Base-by-base conservation (phyloP, 2,797 vertebrate genomes). In the Coreius guichenoti region DNA sequence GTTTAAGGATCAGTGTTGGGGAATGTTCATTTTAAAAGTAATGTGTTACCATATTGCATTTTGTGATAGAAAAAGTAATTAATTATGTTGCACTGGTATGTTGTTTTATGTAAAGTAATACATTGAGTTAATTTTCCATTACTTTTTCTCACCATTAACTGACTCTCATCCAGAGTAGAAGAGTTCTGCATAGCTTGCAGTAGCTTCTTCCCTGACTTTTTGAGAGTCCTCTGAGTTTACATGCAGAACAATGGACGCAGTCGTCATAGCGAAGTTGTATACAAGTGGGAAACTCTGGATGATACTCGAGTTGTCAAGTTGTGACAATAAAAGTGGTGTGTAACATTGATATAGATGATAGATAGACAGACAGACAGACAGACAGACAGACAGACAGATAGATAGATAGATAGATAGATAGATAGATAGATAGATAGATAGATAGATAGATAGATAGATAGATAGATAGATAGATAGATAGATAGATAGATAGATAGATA, bases 1-100 rank as follows among this genome's bases (percentile, higher is more conserved):
- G 89, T 93, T 56, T 83, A 84, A 68, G 83, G 65, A 76, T 82
- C 36, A 65, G 65, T 26, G 2, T 26, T 56, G 47, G 47, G 43
- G 26, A 58, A 61, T 8, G 75, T n/a, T 80, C 13, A 63, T 69
- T 81, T 54, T 81, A n/a, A 81, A 70, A 16, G 29, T n/a, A 51
- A 51, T 2, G 5, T 70, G 31, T 54, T 51, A 51, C 19, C 12
- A 26, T 81, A n/a, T 70, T 26, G 31, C 23, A 1, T 39, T 70
- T 19, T 56, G 23, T 7, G 1, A 26, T 43, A 9, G 2, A 56
- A 45, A 70, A 80, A 67, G 19, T 49, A 47, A 80, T 19, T 31
- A 45, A 63, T 63, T 8, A 13, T 63, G 16, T 31, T 65, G 39
- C 23, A 47, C n/a, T 65, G 58, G 16, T 26, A 47, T 43, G 82